Conservation (phyloP, 35 echinoderm and acorn worm species). For the Amphiura filiformis region DNA sequence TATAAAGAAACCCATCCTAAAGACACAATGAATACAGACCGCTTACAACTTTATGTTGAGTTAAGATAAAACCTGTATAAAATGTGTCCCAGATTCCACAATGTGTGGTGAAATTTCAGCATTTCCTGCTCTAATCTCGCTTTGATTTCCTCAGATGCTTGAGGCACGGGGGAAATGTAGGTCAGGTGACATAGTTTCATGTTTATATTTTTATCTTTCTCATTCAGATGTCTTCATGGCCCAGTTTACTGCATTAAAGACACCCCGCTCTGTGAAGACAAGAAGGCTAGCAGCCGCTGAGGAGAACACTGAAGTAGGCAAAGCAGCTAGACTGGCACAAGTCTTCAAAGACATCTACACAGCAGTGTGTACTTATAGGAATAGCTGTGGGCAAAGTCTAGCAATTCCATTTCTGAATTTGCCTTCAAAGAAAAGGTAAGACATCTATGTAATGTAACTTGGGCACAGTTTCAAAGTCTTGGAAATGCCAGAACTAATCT, state of each 20-base stretch:
- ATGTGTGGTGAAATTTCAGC: too few species aligned
- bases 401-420: constrained; percentile 98
- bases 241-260: constrained; percentile 97
- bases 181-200: neutral
- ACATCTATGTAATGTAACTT: neutral
- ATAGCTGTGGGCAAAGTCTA: constrained; percentile 77
- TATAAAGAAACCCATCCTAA: too few species aligned
- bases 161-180: too few species aligned
- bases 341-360: constrained; percentile 98
- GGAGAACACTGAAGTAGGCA: constrained; percentile 90
- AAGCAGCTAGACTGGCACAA: constrained; percentile 83
- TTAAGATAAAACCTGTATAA: too few species aligned
- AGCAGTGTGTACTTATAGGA: constrained; percentile 74
- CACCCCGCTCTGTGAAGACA: constrained; percentile 94
- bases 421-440: constrained; percentile 94
- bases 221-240: constrained; percentile 97
- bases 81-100: too few species aligned
- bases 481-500: too few species aligned
- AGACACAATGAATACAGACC: too few species aligned
- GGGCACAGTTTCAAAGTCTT: neutral
- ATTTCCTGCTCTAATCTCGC: too few species aligned
- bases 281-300: constrained; percentile 87
- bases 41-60: too few species aligned
- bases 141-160: too few species aligned
- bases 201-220: neutral